phyloP scores from a whole-genome alignment of 2,888 invertebrate genomes.

The Euphydryas editha region DNA sequence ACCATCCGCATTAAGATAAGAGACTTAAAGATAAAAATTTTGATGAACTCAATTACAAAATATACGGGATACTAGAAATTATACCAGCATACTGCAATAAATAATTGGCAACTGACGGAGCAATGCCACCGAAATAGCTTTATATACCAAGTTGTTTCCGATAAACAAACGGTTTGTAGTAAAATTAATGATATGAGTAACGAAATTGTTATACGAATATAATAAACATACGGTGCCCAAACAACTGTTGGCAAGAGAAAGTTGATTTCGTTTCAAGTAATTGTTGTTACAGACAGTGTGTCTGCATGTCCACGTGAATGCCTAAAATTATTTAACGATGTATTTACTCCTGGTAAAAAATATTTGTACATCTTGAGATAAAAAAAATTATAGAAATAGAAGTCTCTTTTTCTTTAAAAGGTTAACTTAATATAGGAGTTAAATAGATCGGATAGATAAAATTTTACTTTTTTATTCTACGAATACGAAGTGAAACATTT shows the following conservation, averaged over 20 bases:
- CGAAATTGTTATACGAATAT: conserved; percentile 28
- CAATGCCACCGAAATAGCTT: background rate
- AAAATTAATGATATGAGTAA: conserved; percentile 9
- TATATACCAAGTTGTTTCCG: background rate
- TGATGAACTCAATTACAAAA: conserved; percentile 19
- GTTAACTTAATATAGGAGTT: background rate
- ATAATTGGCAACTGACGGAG: conserved; percentile 2
- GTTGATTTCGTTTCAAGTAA: conserved; percentile 43
- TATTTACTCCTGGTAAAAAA: background rate
- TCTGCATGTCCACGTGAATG: conserved; percentile 23
- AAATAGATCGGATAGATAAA: background rate
- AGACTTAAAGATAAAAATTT: background rate
- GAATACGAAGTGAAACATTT: too few species aligned
- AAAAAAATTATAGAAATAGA: background rate
- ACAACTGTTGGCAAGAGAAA: conserved; percentile 45
- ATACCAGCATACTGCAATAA: background rate
- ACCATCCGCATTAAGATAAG: background rate
- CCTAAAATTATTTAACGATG: conserved; percentile 6
- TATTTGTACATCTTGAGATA: background rate
- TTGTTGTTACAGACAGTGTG: conserved; percentile 34
- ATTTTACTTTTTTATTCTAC: too few species aligned
- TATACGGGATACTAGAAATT: conserved; percentile 24
- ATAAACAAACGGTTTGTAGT: conserved; percentile 4
- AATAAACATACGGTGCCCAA: conserved; percentile 19
- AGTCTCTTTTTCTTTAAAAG: background rate